Evolutionary conservation across 2,113 vertebrate species (phyloP).

Genomic region (Carettochelys insculpta): DNA sequence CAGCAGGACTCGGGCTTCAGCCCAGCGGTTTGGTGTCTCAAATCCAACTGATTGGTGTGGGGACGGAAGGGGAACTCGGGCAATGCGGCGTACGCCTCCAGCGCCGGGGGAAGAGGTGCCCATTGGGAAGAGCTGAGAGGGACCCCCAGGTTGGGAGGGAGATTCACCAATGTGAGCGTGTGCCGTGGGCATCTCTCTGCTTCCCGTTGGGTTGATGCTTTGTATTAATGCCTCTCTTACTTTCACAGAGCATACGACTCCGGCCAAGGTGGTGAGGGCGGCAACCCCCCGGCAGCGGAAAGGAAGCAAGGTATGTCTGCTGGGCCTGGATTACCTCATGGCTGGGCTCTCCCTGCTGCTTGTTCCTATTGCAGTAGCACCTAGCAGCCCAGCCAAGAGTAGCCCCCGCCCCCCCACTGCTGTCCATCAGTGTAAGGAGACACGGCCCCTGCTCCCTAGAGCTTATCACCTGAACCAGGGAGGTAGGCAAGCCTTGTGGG

Average conservation of each 20-base stretch:
- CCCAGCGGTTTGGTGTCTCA: no score
- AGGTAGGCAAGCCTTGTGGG: background rate
- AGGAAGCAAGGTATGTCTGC: conserved; percentile 90
- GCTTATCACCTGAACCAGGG: background rate
- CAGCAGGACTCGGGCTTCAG: no score
- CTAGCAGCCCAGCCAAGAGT: background rate
- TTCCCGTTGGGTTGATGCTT: background rate
- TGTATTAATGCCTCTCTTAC: conserved; percentile 41
- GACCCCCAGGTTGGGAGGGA: background rate
- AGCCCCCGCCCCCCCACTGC: background rate
- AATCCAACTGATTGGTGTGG: no score
- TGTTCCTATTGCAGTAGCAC: background rate
- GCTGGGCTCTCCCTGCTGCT: background rate
- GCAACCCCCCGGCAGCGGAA: conserved; percentile 87
- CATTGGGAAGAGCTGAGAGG: background rate
- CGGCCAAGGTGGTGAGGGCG: conserved; percentile 93
- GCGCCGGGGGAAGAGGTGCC: no score
- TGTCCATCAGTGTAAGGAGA: no score
- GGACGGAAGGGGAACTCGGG: background rate
- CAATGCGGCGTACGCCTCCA: no score
- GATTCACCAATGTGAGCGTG: background rate
- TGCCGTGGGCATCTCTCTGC: background rate
- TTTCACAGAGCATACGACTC: conserved; percentile 84
- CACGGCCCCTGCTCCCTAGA: background rate
- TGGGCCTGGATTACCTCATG: rapidly evolving